Evolutionary conservation across 2,888 invertebrate species (phyloP), one percentile per base, ranked within the genome.

Genomic region (Phortica magna): DNA sequence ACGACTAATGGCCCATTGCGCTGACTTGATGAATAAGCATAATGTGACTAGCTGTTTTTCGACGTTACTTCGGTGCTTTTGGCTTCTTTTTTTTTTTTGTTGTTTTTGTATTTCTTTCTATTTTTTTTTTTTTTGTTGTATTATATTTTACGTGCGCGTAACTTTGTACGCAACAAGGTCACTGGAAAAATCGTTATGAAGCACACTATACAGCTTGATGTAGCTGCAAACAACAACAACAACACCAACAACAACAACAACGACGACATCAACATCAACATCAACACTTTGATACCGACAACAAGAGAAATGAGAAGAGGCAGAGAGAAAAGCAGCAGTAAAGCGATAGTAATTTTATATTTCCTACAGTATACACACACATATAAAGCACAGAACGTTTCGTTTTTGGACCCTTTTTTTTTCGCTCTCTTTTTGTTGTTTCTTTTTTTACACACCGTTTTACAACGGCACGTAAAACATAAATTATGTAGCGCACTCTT

Each of bases 121-220:
- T 31, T 31, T 31, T 31, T 12, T 61, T 22, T 61, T 17, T 31
- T 31, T 31, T 31, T 12, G 19, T 22, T 61, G 7, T 17, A 4
- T 43, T 12, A 31, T 14, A 31, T 19, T 71, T 31, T 83, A 87
- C 82, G 83, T 83, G 74, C 79, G 78, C 67, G 39, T 67, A 55
- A 65, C 39, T 65, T 65, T 83, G 86, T 88, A 91, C 89, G 89
- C 91, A 91, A 91, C 91, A 91, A 91, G 91, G 91, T 91, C 91
- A 91, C 89, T 91, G 91, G 91, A 91, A 91, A 91, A 91, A 91
- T 91, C 90, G 90, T 91, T 89, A 90, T 88, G 81, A 90, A 88
- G 67, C 83, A 83, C 79, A 81, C 76, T 80, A 80, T 78, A 48
- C 76, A 75, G 79, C 82, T 83, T n/a, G 41, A 84, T 84, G 42